phyloP scores from a whole-genome alignment of 2,888 invertebrate genomes.

The Epirrita christyi region DNA sequence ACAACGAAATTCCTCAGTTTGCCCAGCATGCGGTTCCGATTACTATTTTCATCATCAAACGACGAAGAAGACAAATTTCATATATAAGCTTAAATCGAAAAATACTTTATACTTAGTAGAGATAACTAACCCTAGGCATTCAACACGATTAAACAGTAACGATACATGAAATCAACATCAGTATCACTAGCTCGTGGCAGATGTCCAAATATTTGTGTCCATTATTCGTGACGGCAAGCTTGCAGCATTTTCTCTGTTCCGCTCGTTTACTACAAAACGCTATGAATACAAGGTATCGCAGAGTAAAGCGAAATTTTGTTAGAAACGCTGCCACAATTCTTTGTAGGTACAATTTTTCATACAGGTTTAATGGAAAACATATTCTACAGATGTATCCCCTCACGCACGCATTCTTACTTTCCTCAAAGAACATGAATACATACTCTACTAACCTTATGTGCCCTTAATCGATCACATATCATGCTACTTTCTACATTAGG shows the following conservation, averaged over 20 bases:
- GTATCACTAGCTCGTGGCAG: slow-evolving; percentile 36
- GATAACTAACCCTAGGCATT: too few species aligned
- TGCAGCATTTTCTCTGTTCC: slow-evolving; percentile 17
- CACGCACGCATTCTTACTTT: slow-evolving; percentile 10
- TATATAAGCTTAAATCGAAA: too few species aligned
- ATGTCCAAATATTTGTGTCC: slow-evolving; percentile 36
- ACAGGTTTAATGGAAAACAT: neutral
- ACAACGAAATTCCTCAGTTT: too few species aligned
- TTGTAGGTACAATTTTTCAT: neutral
- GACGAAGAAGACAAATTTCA: too few species aligned
- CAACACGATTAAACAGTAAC: slow-evolving; percentile 13
- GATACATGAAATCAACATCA: slow-evolving; percentile 32
- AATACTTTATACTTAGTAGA: too few species aligned
- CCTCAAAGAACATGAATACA: slow-evolving; percentile 6
- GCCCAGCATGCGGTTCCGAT: too few species aligned
- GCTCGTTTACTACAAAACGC: neutral
- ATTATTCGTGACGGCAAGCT: slow-evolving; percentile 33
- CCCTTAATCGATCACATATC: neutral
- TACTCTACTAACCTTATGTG: slow-evolving; percentile 4
- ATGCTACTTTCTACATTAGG: neutral
- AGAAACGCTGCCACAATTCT: neutral
- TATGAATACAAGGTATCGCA: neutral
- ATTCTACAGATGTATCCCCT: neutral
- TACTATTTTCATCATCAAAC: too few species aligned
- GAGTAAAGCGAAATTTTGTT: neutral